Evolutionary conservation across 2,888 invertebrate species (phyloP), one percentile per base, ranked within the genome.

Genomic region (Synanthedon tipuliformis): DNA sequence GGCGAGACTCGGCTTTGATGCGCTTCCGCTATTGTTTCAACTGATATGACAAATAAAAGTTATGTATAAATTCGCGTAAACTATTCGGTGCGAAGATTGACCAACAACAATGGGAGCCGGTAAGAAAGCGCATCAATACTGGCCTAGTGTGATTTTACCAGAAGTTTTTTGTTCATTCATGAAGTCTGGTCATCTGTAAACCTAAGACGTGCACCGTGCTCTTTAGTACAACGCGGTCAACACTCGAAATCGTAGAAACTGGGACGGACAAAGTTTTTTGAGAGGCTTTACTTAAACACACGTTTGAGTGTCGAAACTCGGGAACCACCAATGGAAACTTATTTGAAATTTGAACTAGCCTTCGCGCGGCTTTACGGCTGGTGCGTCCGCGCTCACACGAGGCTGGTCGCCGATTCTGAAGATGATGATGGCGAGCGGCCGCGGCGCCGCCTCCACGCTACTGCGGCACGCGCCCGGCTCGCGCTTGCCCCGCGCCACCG

Each of bases 361-460:
- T 64, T 62, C 66, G 64, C 64, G 64, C 63, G 53, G 51, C 51
- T 52, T 56, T 50, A 51, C 55, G 68, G 65, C 18, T 16, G 18
- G 69, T 61, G 73, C 64, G 68, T 71, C 64, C 71, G 71, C 71
- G 70, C 71, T 68, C 69, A 72, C 70, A 65, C 65, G 68, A 68
- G 69, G 66, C 69, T 53, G 71, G 70, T 64, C 66, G 63, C 60
- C 62, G 60, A 53, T 50, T 53, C 54, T 53, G 49, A 51, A 40
- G 50, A 56, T 55, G 45, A 54, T 58, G 57, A 57, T 55, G 71
- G 68, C 79, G 77, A 76, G 82, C 81, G 80, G 79, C 75, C 79
- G 78, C 80, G 78, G 70, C 80, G 81, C 81, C 78, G 79, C 81
- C 79, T 81, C 77, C 82, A 80, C 85, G 80, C 77, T 85, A 86